These are phyloP conservation scores for Calidris pugnax DNA, from an alignment of 2,113 vertebrate genomes.

Conservation along the genomic window DNA sequence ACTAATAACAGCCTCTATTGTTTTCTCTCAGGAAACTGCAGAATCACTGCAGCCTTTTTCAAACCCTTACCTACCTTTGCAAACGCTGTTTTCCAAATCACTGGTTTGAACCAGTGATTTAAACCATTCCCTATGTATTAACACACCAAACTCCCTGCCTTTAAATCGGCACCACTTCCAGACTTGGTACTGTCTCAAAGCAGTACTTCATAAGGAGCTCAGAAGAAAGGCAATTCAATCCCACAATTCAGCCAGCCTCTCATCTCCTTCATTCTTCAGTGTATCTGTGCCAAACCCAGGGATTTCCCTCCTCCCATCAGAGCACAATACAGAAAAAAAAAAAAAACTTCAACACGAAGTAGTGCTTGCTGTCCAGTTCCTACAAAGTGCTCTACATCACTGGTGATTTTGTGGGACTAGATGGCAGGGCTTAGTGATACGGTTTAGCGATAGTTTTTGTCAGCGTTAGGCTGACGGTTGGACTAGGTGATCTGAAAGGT, in stretches of 20 bases:
- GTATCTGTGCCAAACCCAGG: not conserved
- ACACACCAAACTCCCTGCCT: slow-evolving; percentile 80
- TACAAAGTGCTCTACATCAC: slow-evolving; percentile 74
- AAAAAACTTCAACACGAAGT: not conserved
- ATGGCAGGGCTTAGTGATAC: not conserved
- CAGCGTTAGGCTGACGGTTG: not conserved
- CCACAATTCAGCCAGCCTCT: slow-evolving; percentile 36
- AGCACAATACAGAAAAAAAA: slow-evolving; percentile 72
- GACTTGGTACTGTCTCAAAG: slow-evolving; percentile 84
- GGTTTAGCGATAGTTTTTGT: not conserved
- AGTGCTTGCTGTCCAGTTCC: slow-evolving; percentile 78
- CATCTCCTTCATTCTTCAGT: not conserved
- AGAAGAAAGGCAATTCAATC: slow-evolving; percentile 83
- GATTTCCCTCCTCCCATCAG: not conserved
- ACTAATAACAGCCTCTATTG: slow-evolving; percentile 44
- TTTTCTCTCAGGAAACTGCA: slow-evolving; percentile 79
- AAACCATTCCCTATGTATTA: slow-evolving; percentile 85
- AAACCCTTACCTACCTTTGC: slow-evolving; percentile 84
- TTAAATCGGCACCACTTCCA: slow-evolving; percentile 82
- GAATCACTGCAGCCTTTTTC: slow-evolving; percentile 82
- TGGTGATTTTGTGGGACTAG: slow-evolving; percentile 74
- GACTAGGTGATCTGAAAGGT: not conserved
- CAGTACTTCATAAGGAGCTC: slow-evolving; percentile 85
- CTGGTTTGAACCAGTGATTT: slow-evolving; percentile 73
- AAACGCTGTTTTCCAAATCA: slow-evolving; percentile 84